Evolutionary conservation across 1,140 invertebrate genomes (phyloP), one percentile per base, ranked within the genome.

Genomic region (Drosophila insularis): DNA sequence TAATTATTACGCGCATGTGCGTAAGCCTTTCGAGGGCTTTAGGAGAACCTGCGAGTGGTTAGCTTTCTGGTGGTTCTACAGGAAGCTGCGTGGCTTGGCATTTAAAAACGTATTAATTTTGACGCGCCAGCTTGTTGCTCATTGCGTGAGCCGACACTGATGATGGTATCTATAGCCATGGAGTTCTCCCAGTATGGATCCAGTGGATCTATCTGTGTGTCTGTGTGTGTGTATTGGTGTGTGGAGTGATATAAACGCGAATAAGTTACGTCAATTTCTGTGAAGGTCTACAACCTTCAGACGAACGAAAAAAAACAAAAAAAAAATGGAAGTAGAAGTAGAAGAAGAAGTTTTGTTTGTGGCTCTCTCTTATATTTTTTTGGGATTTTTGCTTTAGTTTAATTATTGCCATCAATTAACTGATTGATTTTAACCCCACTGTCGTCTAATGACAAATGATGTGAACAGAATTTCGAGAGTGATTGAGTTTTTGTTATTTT

Each of bases 81-180:
- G 82, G 82, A 86, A 86, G 81, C 82, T 89, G 80, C 84, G 84
- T 89, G 68, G 82, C 67, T 87, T 81, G 82, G 75, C 84, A 87
- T 87, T 87, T 87, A 87, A 87, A 87, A 87, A 87, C 84, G 82
- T 87, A 87, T 87, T 87, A 87, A 87, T 87, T 87, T 87, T 87
- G 82, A 86, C 82, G 82, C 82, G 84, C 75, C 79, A 59, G 68
- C 60, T 63, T 27, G 21, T 31, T 63, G 56, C 58, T 32, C 39
- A 71, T 75, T 76, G 61, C 64, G 68, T 81, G 78, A 63, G 50
- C 75, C 63, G 68, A 77, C 56, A 76, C 72, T 76, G 73, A 76
- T 76, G 73, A 76, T 72, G 63, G 66, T 75, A 64, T 79, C 43
- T 50, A 50, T 50, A 50, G 43, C 43, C 58, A 54, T 62, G 70